These are phyloP conservation scores for Teleogryllus occipitalis DNA, from an alignment of 1,140 invertebrate genomes.

Conservation along the genomic window DNA sequence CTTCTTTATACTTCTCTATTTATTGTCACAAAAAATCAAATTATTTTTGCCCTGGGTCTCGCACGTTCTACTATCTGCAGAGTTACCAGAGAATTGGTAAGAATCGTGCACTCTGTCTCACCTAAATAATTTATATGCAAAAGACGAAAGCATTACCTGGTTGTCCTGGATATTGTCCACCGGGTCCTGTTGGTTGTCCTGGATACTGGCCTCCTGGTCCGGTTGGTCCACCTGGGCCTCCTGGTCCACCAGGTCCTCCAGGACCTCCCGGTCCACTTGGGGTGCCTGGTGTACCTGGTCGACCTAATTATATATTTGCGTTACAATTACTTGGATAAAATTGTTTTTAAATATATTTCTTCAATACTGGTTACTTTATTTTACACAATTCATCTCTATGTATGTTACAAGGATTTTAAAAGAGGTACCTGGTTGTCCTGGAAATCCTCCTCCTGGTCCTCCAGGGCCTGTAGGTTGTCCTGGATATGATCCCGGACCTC, in stretches of 20 bases:
- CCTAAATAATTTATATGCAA: too few species aligned
- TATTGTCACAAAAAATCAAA: too few species aligned
- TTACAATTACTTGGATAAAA: background rate
- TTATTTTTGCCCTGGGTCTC: too few species aligned
- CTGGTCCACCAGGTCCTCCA: slow-evolving; percentile 21
- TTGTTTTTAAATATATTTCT: background rate
- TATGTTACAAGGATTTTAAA: background rate
- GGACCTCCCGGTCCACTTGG: slow-evolving; percentile 12
- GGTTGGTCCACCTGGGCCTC: slow-evolving; percentile 27
- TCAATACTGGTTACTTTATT: background rate
- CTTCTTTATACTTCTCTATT: too few species aligned
- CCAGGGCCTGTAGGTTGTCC: slow-evolving; percentile 22
- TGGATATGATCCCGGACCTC: slow-evolving; percentile 22
- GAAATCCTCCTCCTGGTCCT: slow-evolving; percentile 12
- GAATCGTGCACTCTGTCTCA: too few species aligned
- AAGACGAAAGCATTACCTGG: too few species aligned
- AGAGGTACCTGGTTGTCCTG: background rate
- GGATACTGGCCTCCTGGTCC: slow-evolving; percentile 6
- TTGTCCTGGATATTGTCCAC: too few species aligned
- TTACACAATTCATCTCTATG: background rate
- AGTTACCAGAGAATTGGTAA: too few species aligned
- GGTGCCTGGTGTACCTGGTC: slow-evolving; percentile 11
- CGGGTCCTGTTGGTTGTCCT: slow-evolving; percentile 26
- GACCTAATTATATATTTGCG: background rate
- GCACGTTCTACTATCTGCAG: too few species aligned